These are phyloP conservation scores for Hiodon alosoides DNA, from an alignment of 2,113 vertebrate genomes.

Conservation along the genomic window DNA sequence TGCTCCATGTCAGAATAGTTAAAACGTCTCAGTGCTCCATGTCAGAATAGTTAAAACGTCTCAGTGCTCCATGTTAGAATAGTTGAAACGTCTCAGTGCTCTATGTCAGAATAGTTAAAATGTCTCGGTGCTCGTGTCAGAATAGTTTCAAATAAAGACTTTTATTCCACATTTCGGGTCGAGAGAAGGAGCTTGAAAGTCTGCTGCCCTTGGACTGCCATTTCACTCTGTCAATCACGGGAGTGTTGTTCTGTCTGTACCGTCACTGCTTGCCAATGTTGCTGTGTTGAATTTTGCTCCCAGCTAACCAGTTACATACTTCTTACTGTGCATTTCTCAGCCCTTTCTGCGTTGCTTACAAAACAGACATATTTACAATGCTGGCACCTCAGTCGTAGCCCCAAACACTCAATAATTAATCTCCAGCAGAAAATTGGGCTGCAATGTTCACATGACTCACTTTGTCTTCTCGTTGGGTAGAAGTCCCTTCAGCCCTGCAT, in stretches of 20 bases:
- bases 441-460: not conserved
- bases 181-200: not conserved
- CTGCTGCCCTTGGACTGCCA: conserved; percentile 12
- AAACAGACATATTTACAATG: not conserved
- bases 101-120: no score
- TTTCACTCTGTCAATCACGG: not conserved
- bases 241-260: not conserved
- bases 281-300: not conserved
- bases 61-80: not conserved
- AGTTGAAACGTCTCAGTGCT: no score
- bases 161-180: not conserved
- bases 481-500: not conserved
- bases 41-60: no score
- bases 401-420: not conserved
- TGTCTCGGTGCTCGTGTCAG: no score
- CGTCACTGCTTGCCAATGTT: not conserved
- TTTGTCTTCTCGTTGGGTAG: not conserved
- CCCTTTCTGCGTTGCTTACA: not conserved
- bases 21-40: no score
- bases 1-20: not conserved
- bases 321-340: not conserved
- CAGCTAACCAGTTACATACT: not conserved
- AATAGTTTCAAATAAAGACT: not conserved
- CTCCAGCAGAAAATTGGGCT: not conserved
- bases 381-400: not conserved